Base-by-base conservation (phyloP, 2,888 invertebrate genomes). In the Theretra japonica region DNA sequence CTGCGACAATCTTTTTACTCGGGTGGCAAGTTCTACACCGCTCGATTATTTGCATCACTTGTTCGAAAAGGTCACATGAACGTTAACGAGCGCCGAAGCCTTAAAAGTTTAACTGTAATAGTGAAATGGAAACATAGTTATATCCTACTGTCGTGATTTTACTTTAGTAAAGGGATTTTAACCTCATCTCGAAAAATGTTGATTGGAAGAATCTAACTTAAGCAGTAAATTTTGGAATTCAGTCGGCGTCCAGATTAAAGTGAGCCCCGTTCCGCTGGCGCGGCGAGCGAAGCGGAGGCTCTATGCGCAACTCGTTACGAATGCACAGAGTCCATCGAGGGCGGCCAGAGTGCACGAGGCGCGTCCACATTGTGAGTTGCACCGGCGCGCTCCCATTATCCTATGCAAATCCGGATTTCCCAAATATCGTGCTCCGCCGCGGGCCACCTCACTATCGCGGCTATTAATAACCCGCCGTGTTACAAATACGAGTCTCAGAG, bases 391-490 rank as follows among this genome's bases (percentile, higher is more conserved):
- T 82, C 83, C 90, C 86, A 94, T 94, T 92, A 93, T 91, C 90
- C 91, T 92, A 93, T 93, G 93, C 93, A 93, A 93, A 94, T 92
- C 90, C 91, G 91, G 89, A 90, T 92, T 91, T 88, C 88, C 90
- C 88, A 91, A 93, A 93, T 90, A 92, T 89, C 91, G 89, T 89
- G 89, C 86, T 84, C 79, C 80, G 89, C 92, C 90, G 90, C 90
- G 88, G 90, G 91, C 89, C 87, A 88, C 88, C 84, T 87, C 84
- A 89, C 91, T 90, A 91, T 91, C 90, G 89, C 88, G 88, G 88
- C 93, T 92, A 93, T 93, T 92, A 93, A 92, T 93, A 93, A 90
- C 90, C 85, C 84, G 84, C 84, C 87, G 86, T 84, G 90, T 88
- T 90, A 90, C 92, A 92, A 92, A 91, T 89, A 90, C 86, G 88